Percentiles rank a stretch among this genome's conserved stretches.
Conservation (phyloP, 2,113 vertebrate genomes). For the Pomatorhinus ruficollis region DNA sequence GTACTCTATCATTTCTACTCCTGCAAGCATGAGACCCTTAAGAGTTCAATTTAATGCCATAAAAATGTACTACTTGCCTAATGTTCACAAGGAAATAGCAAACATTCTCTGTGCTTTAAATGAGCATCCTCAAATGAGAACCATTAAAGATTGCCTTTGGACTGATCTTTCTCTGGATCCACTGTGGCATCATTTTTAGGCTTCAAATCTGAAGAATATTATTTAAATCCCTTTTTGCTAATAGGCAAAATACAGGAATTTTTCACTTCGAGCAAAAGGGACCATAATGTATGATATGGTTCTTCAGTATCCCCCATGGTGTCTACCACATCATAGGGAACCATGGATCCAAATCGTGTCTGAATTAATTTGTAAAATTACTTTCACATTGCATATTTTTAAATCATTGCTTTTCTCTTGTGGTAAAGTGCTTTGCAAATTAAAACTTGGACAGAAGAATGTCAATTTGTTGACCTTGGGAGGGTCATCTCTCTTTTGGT, state of each 20-base stretch:
- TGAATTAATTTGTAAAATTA: not conserved
- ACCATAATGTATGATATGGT: not conserved
- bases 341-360: not conserved
- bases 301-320: not conserved
- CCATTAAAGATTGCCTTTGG: not conserved
- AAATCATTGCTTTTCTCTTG: not conserved
- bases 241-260: not conserved
- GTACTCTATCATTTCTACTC: not conserved
- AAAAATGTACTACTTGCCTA: not conserved
- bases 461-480: not conserved
- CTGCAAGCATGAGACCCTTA: not conserved
- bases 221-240: not conserved
- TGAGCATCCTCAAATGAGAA: not conserved
- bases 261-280: not conserved
- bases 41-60: not conserved
- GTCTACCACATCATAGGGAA: not conserved
- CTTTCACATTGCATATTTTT: not conserved
- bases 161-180: not conserved
- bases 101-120: not conserved
- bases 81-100: not conserved
- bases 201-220: not conserved
- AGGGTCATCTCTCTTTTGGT: not conserved
- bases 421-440: not conserved
- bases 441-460: not conserved
- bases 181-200: not conserved